Percentiles rank a stretch among this genome's conserved stretches.
These are phyloP conservation scores for Pipistrellus kuhlii DNA, from an alignment of 2,797 vertebrate species.

Conservation along the genomic window DNA sequence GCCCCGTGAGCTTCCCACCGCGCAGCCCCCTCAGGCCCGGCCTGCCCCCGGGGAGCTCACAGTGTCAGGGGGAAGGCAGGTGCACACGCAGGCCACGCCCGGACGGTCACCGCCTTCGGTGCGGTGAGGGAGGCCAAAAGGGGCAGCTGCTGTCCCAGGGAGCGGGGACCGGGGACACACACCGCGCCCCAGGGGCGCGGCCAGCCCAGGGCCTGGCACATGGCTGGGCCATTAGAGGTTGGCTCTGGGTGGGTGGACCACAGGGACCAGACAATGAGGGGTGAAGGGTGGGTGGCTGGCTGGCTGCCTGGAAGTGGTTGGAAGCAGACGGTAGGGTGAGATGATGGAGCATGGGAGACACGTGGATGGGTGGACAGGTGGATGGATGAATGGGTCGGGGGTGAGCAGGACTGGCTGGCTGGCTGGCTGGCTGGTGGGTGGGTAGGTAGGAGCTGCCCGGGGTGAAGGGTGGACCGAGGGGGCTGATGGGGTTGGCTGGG, in stretches of 20 bases:
- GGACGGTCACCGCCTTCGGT: fast-evolving
- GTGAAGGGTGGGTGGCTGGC: not conserved
- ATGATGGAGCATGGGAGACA: not conserved
- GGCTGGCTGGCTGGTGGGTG: not conserved
- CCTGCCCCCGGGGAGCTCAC: constrained; percentile 13
- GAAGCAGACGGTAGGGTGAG: not conserved
- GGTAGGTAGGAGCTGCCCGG: fast-evolving
- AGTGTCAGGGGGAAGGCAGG: not conserved
- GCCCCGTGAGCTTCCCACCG: fast-evolving
- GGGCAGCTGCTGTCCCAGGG: fast-evolving
- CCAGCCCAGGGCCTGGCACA: not conserved
- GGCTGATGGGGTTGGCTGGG: not conserved
- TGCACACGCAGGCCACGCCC: fast-evolving
- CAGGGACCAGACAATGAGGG: not conserved
- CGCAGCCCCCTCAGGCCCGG: fast-evolving
- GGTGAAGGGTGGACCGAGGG: fast-evolving
- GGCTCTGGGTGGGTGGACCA: fast-evolving
- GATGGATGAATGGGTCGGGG: fast-evolving
- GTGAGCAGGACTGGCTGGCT: not conserved
- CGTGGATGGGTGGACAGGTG: fast-evolving
- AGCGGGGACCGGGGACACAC: not conserved
- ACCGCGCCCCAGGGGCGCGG: fast-evolving
- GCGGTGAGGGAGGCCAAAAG: too few species aligned
- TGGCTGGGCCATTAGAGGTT: not conserved
- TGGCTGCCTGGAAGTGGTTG: not conserved